Evolutionary conservation across 2,888 invertebrate genomes (phyloP).

Genomic region (Elegia similella): DNA sequence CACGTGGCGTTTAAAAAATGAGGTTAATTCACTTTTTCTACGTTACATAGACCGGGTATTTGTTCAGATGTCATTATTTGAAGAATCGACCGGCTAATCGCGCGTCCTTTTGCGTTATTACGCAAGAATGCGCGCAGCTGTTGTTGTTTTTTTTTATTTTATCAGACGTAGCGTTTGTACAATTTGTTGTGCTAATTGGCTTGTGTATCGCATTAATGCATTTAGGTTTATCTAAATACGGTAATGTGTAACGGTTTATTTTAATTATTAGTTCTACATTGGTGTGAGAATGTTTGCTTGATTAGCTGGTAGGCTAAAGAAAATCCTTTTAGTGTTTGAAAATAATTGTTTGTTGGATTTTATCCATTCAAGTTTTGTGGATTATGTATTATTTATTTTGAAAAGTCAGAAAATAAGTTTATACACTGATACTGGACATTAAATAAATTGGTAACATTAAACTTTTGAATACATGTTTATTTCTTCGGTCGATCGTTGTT

Average conservation of each 20-base stretch:
- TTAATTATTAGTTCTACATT: neutral
- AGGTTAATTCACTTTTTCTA: conserved; percentile 37
- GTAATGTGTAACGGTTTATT: neutral
- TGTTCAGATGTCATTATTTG: conserved; percentile 64
- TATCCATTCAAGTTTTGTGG: too few relatives aligned
- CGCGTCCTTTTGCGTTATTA: conserved; percentile 45
- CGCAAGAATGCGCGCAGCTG: conserved; percentile 56
- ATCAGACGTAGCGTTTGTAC: conserved; percentile 30
- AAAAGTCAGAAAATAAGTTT: too few relatives aligned
- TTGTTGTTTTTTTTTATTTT: conserved; percentile 38
- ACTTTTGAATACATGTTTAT: too few relatives aligned
- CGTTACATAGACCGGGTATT: conserved; percentile 38
- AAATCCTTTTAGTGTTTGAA: too few relatives aligned
- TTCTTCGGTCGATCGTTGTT: too few relatives aligned
- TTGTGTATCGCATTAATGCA: conserved; percentile 32
- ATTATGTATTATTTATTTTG: too few relatives aligned
- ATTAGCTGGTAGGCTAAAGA: too few relatives aligned
- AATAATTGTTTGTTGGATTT: too few relatives aligned
- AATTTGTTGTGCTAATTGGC: conserved; percentile 47
- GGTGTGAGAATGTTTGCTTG: conserved; percentile 8
- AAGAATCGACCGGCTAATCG: conserved; percentile 48
- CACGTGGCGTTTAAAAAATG: conserved; percentile 32
- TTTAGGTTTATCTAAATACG: conserved; percentile 11
- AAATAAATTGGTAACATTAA: too few relatives aligned
- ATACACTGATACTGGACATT: too few relatives aligned